Conservation (phyloP, 2,888 invertebrate genomes). For the Phalangium opilio region DNA sequence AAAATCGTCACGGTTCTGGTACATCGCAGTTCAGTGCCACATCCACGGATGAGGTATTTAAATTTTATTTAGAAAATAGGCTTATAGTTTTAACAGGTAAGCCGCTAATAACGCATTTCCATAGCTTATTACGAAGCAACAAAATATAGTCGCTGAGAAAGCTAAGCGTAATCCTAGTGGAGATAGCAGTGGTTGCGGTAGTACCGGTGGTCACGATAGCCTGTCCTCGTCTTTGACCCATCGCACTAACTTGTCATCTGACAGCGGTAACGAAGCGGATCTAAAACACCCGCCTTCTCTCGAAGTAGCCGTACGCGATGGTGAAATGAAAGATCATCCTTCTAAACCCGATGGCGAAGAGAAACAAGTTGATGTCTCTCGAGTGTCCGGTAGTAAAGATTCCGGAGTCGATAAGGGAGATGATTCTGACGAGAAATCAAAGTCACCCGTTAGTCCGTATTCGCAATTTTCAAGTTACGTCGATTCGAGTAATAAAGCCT, state of each 20-base stretch:
- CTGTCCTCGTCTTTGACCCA: constrained; percentile 15
- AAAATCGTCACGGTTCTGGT: constrained; percentile 18
- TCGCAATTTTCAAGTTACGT: neutral
- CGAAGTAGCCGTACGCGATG: constrained; percentile 7
- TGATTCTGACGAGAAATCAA: neutral
- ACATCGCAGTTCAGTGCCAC: constrained; percentile 15
- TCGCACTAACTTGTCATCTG: constrained; percentile 12
- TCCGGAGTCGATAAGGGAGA: constrained; percentile 10
- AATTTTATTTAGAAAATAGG: too few relatives aligned
- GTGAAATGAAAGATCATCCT: neutral
- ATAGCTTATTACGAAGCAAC: too few relatives aligned
- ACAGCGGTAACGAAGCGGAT: constrained; percentile 11
- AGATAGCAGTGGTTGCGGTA: constrained; percentile 17
- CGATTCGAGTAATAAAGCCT: neutral
- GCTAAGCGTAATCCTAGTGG: constrained; percentile 16
- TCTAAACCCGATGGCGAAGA: neutral
- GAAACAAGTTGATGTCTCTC: constrained; percentile 1
- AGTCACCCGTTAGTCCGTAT: too few relatives aligned
- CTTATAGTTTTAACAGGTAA: too few relatives aligned
- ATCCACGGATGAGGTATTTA: constrained; percentile 14
- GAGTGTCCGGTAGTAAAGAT: constrained; percentile 6
- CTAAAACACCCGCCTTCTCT: constrained; percentile 11
- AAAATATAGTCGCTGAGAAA: constrained; percentile 3
- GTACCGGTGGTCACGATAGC: constrained; percentile 10
- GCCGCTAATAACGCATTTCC: too few relatives aligned